A percentile compares a stretch with the other conserved stretches of the same genome.
Conservation (phyloP, 2,888 invertebrate genomes). For the Protonemura montana region DNA sequence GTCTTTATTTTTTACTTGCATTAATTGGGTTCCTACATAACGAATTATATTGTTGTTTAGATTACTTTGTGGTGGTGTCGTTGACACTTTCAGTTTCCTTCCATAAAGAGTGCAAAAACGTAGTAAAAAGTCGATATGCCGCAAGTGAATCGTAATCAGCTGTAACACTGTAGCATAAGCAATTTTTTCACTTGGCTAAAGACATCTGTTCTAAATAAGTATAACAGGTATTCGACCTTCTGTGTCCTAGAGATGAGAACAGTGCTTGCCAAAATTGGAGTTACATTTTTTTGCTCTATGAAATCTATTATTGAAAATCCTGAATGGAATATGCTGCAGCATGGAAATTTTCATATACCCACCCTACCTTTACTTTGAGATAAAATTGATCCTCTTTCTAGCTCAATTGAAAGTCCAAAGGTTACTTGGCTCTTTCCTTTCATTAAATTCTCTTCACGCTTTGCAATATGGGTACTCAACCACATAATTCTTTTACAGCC, state of each 20-base stretch:
- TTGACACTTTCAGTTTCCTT: not conserved
- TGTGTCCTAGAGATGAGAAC: not conserved
- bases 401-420: not conserved
- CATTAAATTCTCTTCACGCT: not conserved
- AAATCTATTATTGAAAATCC: not conserved
- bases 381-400: not conserved
- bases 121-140: not conserved
- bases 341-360: too few species aligned
- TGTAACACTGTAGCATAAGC: not conserved
- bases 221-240: not conserved
- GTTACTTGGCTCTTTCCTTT: not conserved
- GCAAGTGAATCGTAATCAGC: not conserved
- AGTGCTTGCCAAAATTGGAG: not conserved
- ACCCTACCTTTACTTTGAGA: not conserved
- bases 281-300: not conserved
- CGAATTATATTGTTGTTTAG: not conserved
- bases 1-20: conserved; percentile 48
- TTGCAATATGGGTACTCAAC: not conserved
- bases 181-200: not conserved
- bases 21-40: not conserved
- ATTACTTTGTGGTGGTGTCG: not conserved
- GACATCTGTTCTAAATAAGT: not conserved
- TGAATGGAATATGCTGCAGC: too few species aligned
- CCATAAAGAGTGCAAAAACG: not conserved
- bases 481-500: not conserved